These are phyloP conservation scores for Dinoponera quadriceps DNA, from an alignment of 1,140 invertebrate species.

Conservation along the genomic window DNA sequence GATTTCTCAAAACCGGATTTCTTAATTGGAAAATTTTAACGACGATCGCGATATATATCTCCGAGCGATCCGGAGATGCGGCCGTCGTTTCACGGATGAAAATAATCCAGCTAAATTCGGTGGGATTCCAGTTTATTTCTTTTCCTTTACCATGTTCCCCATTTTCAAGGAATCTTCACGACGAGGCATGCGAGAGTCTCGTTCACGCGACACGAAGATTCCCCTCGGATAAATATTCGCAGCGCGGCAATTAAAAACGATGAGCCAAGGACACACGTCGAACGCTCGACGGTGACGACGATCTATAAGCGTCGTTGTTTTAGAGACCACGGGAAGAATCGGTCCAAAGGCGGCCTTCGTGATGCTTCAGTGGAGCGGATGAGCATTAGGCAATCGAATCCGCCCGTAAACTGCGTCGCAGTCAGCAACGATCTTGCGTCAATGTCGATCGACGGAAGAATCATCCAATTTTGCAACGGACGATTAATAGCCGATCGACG, in stretches of 20 bases:
- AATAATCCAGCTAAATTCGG: too few species aligned
- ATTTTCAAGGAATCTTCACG: too few species aligned
- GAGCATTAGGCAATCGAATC: conserved; percentile 65
- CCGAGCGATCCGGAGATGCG: too few species aligned
- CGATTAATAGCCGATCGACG: conserved; percentile 57
- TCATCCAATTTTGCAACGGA: conserved; percentile 52
- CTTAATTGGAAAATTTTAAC: too few species aligned
- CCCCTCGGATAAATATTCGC: neutral
- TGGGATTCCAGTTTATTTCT: too few species aligned
- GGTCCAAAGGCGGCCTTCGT: conserved; percentile 55
- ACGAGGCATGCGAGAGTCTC: too few species aligned
- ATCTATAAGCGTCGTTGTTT: conserved; percentile 45
- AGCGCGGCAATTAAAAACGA: neutral
- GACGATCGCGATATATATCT: too few species aligned
- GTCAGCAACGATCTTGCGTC: conserved; percentile 53
- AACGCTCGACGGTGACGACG: conserved; percentile 9
- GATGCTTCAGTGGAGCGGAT: conserved; percentile 66
- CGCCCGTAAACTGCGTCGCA: conserved; percentile 46
- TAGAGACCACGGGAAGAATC: conserved; percentile 52
- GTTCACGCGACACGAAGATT: neutral
- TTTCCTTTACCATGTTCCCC: too few species aligned
- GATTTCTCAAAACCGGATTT: too few species aligned
- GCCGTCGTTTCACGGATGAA: too few species aligned
- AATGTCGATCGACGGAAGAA: conserved; percentile 56
- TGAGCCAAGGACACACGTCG: neutral